These are phyloP conservation scores for Phalacrocorax carbo DNA, from an alignment of 2,113 vertebrate species.

Conservation along the genomic window DNA sequence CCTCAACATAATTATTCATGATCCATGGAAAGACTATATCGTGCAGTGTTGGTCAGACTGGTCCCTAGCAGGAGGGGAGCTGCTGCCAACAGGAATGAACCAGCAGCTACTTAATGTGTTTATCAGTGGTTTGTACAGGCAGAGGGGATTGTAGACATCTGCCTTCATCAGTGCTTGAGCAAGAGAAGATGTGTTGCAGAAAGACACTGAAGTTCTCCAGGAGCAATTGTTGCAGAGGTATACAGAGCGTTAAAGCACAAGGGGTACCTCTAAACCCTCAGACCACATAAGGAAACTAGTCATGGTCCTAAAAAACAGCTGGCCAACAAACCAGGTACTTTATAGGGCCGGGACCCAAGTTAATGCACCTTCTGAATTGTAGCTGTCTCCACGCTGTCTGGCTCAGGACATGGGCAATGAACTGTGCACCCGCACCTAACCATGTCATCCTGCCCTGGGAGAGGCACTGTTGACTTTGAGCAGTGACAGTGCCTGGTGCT, in stretches of 20 bases:
- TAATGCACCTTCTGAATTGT: not conserved
- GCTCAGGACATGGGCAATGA: not conserved
- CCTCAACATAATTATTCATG: not conserved
- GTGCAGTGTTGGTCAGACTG: not conserved
- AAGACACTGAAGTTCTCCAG: not conserved
- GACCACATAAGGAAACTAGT: not conserved
- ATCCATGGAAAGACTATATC: not conserved
- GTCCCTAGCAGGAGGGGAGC: not conserved
- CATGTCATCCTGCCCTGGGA: not conserved
- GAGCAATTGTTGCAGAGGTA: not conserved
- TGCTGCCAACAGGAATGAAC: not conserved
- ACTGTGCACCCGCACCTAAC: accelerated
- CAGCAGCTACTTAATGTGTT: not conserved
- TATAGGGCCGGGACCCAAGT: not conserved
- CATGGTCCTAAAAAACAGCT: not conserved
- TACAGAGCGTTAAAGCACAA: not conserved
- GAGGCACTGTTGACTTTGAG: accelerated
- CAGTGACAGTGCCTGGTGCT: not conserved
- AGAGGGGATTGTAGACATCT: not conserved
- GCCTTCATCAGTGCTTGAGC: not conserved
- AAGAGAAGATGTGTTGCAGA: not conserved
- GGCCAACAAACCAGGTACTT: not conserved
- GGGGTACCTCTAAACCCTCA: not conserved
- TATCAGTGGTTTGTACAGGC: not conserved
- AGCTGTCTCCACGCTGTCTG: not conserved